phyloP scores from a whole-genome alignment of 1,140 invertebrate species.

The Cherax destructor region DNA sequence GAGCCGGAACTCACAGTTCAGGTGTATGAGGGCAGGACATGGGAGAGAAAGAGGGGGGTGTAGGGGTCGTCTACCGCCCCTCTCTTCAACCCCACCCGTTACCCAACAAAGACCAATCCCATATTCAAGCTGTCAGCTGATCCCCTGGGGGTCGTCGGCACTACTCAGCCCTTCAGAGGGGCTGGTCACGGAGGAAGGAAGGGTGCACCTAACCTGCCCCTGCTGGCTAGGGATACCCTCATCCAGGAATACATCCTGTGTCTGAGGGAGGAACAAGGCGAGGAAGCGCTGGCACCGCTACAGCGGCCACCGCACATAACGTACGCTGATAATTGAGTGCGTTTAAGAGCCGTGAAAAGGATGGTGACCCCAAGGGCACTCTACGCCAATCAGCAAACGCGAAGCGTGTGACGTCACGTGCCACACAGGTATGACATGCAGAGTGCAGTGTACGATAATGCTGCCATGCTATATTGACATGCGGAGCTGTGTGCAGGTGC shows the following conservation, averaged over 20 bases:
- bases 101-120: slow-evolving; percentile 18
- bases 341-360: slow-evolving; percentile 57
- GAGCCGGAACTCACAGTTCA: neutral
- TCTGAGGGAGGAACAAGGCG: neutral
- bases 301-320: slow-evolving; percentile 34
- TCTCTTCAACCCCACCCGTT: neutral
- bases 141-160: neutral
- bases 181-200: neutral
- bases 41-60: neutral
- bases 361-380: slow-evolving; percentile 62
- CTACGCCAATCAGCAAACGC: slow-evolving; percentile 43
- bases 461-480: neutral
- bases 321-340: slow-evolving; percentile 58
- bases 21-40: neutral
- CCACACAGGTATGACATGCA: slow-evolving; percentile 47
- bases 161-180: neutral
- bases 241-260: too few species aligned
- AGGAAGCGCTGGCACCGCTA: neutral
- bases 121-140: slow-evolving; percentile 6
- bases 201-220: neutral
- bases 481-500: neutral
- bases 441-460: slow-evolving; percentile 44
- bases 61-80: neutral
- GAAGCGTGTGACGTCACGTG: slow-evolving; percentile 52
- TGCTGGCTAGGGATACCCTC: too few species aligned